Conservation (phyloP, 2,113 vertebrate species). For the Alosa alosa region DNA sequence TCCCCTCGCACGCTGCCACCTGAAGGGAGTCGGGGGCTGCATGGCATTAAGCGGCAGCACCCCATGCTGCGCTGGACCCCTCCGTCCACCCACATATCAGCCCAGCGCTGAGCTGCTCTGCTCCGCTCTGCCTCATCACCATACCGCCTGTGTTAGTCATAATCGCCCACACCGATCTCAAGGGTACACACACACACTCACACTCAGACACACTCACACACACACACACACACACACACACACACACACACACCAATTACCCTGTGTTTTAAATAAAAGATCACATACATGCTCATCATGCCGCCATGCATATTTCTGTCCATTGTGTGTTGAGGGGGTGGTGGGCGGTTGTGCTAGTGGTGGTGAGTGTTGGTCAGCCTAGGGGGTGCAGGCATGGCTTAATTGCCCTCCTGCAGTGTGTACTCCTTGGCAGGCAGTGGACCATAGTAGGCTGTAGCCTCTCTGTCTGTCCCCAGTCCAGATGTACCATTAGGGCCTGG, state of each 20-base stretch:
- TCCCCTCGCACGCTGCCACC: background rate
- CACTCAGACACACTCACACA: background rate
- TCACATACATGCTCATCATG: background rate
- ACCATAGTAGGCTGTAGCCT: background rate
- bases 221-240: too few relatives aligned
- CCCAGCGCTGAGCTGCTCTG: background rate
- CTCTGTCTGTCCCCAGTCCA: background rate
- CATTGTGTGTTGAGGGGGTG: background rate
- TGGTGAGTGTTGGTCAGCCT: background rate
- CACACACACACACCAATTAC: too few relatives aligned
- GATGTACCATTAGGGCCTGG: background rate
- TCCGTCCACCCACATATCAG: background rate
- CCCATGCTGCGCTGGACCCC: background rate
- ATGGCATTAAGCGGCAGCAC: background rate
- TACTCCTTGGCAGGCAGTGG: background rate
- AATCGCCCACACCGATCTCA: conserved; percentile 7
- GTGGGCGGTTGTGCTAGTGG: background rate
- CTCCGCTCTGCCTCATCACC: background rate
- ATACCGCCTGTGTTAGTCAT: conserved; percentile 2
- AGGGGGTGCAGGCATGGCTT: background rate
- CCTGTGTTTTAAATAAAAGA: too few relatives aligned
- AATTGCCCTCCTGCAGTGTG: background rate
- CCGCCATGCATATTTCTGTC: background rate
- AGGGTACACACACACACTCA: background rate
- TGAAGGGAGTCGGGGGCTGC: background rate